Evolutionary conservation across 2,113 vertebrate species (phyloP).

Genomic region (Oenanthe melanoleuca): DNA sequence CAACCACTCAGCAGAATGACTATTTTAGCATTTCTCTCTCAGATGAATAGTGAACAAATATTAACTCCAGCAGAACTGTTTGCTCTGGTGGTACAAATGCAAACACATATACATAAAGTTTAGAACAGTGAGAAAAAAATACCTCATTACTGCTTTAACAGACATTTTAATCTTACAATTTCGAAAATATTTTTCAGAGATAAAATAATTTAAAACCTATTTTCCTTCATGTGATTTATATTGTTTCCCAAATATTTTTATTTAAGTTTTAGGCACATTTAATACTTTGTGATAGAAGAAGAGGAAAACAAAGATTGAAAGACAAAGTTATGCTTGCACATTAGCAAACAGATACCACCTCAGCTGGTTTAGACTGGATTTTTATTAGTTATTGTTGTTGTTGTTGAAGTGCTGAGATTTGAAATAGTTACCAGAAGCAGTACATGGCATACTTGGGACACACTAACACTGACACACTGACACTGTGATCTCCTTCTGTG

Average conservation of each 20-base stretch:
- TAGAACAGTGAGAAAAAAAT: background rate
- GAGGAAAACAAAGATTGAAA: background rate
- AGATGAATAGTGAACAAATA: background rate
- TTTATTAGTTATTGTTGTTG: background rate
- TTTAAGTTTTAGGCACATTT: background rate
- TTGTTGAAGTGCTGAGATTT: background rate
- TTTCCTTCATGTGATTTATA: background rate
- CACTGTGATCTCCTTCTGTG: background rate
- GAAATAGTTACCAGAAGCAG: background rate
- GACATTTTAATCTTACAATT: background rate
- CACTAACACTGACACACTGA: fast-evolving
- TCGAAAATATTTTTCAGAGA: background rate
- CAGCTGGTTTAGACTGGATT: background rate
- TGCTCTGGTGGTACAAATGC: background rate
- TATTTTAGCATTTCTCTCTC: background rate
- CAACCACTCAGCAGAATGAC: background rate
- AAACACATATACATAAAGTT: background rate
- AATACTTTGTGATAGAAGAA: background rate
- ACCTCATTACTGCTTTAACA: background rate
- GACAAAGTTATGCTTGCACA: background rate
- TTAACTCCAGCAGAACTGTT: background rate
- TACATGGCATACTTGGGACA: background rate
- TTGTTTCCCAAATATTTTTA: background rate
- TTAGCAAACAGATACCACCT: background rate
- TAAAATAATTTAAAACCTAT: background rate